Percentiles rank a stretch among this genome's conserved stretches.
Conservation (phyloP, 2,888 invertebrate species). For the Meiosimyza decipiens region DNA sequence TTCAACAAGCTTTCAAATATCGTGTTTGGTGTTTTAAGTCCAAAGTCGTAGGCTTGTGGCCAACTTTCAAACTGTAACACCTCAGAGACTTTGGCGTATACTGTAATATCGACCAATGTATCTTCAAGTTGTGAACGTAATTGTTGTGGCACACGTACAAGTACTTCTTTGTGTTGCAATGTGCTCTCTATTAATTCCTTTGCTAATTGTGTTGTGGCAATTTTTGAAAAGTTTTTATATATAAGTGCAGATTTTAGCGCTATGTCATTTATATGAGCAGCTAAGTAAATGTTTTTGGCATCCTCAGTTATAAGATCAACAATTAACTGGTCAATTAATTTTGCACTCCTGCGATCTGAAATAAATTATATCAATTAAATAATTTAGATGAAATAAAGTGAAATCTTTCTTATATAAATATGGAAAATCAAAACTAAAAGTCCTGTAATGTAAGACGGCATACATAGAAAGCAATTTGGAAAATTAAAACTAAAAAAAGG, state of each 20-base stretch:
- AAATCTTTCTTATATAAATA: no score
- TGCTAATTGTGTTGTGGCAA: slow-evolving; percentile 59
- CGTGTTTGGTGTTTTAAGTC: slow-evolving; percentile 58
- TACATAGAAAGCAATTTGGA: no score
- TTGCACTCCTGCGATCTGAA: slow-evolving; percentile 1
- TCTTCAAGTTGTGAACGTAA: slow-evolving; percentile 66
- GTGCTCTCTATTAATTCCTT: slow-evolving; percentile 64
- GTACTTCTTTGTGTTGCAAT: slow-evolving; percentile 68
- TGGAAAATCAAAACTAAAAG: no score
- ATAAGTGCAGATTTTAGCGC: slow-evolving; percentile 54
- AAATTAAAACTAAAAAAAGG: no score
- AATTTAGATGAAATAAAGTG: no score
- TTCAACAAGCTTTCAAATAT: slow-evolving; percentile 60
- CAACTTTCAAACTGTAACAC: slow-evolving; percentile 72
- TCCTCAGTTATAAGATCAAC: slow-evolving; percentile 53
- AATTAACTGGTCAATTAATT: slow-evolving; percentile 54
- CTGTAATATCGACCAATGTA: slow-evolving; percentile 73
- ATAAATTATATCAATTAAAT: slow-evolving; percentile 9
- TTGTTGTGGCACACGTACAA: slow-evolving; percentile 57
- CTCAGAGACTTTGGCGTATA: slow-evolving; percentile 73
- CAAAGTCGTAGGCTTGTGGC: slow-evolving; percentile 70
- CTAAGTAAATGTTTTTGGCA: slow-evolving; percentile 54
- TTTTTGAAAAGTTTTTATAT: slow-evolving; percentile 60
- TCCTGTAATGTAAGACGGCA: no score
- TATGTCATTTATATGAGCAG: slow-evolving; percentile 56